A percentile compares a stretch with the other conserved stretches of the same genome.
These are phyloP conservation scores for Mesoclemmys tuberculata DNA, from an alignment of 2,113 vertebrate genomes.

Conservation along the genomic window DNA sequence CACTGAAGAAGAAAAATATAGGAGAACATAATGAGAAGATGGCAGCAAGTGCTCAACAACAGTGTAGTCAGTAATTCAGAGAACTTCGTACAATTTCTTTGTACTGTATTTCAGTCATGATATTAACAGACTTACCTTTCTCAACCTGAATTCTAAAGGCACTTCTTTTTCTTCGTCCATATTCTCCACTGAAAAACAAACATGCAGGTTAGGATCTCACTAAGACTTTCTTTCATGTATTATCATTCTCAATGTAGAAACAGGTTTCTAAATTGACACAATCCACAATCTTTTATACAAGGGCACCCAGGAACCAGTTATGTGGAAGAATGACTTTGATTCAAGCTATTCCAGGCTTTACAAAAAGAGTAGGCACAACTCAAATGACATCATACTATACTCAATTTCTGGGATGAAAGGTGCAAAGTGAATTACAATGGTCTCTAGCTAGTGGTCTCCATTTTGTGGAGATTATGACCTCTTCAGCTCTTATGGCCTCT, in stretches of 20 bases:
- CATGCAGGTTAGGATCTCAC: neutral
- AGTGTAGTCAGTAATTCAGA: neutral
- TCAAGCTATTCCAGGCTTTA: neutral
- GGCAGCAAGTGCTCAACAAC: neutral
- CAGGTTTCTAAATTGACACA: neutral
- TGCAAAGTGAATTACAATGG: neutral
- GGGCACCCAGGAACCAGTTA: neutral
- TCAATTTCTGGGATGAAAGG: neutral
- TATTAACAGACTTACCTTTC: conserved; percentile 82
- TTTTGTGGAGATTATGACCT: neutral
- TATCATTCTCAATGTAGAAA: neutral
- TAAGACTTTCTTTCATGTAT: accelerated
- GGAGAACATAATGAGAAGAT: neutral
- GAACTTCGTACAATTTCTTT: neutral
- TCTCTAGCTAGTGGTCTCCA: neutral
- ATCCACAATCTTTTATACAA: neutral
- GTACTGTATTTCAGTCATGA: neutral
- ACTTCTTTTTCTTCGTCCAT: conserved; percentile 92
- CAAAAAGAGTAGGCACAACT: neutral
- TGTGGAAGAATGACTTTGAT: accelerated
- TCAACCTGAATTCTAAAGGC: conserved; percentile 95
- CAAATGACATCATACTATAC: neutral
- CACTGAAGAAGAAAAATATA: conserved; percentile 75
- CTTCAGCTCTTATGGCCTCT: no score
- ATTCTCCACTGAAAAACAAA: conserved; percentile 84